Conservation (phyloP, 2,113 vertebrate genomes). For the Rhagologus leucostigma region DNA sequence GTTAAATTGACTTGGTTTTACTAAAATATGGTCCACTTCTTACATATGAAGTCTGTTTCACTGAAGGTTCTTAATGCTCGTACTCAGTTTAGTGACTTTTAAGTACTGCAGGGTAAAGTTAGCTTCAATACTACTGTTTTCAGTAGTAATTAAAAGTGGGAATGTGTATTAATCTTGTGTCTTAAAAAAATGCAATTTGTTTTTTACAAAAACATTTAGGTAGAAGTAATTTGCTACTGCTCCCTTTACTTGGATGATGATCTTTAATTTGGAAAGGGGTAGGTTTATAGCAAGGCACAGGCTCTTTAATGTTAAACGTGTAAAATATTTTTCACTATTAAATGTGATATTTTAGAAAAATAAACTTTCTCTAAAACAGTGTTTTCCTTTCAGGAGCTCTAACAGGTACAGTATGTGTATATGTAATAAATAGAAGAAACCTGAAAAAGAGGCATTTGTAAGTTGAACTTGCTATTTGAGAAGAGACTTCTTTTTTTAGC, state of each 20-base stretch:
- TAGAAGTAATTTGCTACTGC: background rate
- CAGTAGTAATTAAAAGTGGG: background rate
- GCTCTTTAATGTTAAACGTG: background rate
- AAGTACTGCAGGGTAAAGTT: background rate
- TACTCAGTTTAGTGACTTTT: background rate
- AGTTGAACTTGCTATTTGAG: background rate
- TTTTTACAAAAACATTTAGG: background rate
- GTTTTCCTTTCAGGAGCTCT: background rate
- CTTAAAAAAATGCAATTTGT: background rate
- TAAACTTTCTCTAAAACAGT: background rate
- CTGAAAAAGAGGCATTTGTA: background rate
- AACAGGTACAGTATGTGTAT: background rate
- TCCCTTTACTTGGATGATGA: background rate
- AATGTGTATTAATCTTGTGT: background rate
- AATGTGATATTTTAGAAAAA: conserved; percentile 9
- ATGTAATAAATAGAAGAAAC: background rate
- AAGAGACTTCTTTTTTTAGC: background rate
- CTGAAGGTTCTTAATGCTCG: background rate
- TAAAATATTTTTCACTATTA: background rate
- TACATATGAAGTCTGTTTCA: background rate
- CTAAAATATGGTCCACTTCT: background rate
- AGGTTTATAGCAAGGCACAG: background rate
- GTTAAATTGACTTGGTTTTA: background rate
- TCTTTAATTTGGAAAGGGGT: background rate
- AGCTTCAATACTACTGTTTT: background rate